Percentiles rank a stretch among this genome's conserved stretches.
These are phyloP conservation scores for Allophyes oxyacanthae DNA, from an alignment of 2,888 invertebrate species.

Conservation along the genomic window DNA sequence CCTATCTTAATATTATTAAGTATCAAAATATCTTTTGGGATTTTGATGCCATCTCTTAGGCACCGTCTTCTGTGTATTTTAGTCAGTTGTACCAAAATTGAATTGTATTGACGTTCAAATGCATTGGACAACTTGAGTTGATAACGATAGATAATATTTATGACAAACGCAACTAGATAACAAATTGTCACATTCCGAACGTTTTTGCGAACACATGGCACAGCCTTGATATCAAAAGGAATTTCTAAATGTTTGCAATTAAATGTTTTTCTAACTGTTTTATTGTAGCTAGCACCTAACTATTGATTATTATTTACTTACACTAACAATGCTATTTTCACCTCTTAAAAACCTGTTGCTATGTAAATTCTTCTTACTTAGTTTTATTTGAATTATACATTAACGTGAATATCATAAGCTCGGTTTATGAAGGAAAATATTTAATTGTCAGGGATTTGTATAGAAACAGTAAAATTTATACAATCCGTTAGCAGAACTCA, in stretches of 20 bases:
- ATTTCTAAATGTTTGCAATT: constrained; percentile 37
- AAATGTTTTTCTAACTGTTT: constrained; percentile 31
- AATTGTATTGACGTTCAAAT: neutral
- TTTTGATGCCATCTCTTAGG: too few relatives aligned
- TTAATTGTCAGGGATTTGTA: too few relatives aligned
- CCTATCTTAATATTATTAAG: too few relatives aligned
- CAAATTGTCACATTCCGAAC: constrained; percentile 40
- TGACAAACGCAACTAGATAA: constrained; percentile 36
- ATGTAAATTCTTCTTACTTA: neutral
- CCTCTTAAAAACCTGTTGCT: neutral
- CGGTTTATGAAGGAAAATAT: too few relatives aligned
- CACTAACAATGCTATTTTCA: neutral
- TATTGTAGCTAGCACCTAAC: constrained; percentile 20
- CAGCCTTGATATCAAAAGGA: constrained; percentile 28
- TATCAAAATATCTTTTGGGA: too few relatives aligned
- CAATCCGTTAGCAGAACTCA: too few relatives aligned
- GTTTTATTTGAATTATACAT: too few relatives aligned
- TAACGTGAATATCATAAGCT: too few relatives aligned
- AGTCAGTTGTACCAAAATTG: too few relatives aligned
- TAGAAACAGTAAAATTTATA: too few relatives aligned
- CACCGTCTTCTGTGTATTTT: too few relatives aligned
- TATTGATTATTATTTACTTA: constrained; percentile 7
- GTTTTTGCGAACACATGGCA: constrained; percentile 43
- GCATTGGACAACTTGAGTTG: constrained; percentile 6
- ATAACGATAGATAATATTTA: constrained; percentile 35